Conservation (phyloP, 23 tunicate species). For the Trididemnum nubilum region DNA sequence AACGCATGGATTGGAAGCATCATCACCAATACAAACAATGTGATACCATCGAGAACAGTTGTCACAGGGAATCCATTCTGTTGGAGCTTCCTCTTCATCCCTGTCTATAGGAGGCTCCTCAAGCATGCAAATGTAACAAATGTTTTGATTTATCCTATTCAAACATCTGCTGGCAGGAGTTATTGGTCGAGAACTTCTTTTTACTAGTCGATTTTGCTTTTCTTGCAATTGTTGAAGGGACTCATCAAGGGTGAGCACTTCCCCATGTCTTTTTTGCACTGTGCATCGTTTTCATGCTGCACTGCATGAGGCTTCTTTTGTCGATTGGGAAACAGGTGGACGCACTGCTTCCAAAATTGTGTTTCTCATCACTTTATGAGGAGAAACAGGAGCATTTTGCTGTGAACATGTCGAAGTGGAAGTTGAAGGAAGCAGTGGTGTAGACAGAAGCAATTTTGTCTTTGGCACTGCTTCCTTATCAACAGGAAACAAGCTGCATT, state of each 20-base stretch:
- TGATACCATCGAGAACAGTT: neutral
- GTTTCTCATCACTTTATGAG: neutral
- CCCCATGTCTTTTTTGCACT: neutral
- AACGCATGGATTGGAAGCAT: neutral
- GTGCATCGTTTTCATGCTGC: neutral
- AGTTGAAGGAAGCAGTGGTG: neutral
- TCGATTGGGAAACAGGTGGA: neutral
- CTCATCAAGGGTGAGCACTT: neutral
- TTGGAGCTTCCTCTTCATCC: neutral
- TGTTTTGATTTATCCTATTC: neutral
- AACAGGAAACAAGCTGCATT: too few relatives aligned
- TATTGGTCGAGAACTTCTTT: neutral
- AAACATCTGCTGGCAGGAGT: neutral
- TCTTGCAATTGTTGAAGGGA: neutral
- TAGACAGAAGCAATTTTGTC: neutral
- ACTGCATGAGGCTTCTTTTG: neutral
- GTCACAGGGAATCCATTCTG: neutral
- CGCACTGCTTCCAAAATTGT: neutral
- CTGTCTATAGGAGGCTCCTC: neutral
- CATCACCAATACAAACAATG: neutral
- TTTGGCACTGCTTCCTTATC: neutral
- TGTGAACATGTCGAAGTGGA: neutral
- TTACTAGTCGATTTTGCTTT: neutral
- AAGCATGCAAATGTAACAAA: neutral
- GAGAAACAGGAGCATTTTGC: neutral